These are phyloP conservation scores for Radopholus similis DNA, from an alignment of 1,140 invertebrate species.

Conservation along the genomic window DNA sequence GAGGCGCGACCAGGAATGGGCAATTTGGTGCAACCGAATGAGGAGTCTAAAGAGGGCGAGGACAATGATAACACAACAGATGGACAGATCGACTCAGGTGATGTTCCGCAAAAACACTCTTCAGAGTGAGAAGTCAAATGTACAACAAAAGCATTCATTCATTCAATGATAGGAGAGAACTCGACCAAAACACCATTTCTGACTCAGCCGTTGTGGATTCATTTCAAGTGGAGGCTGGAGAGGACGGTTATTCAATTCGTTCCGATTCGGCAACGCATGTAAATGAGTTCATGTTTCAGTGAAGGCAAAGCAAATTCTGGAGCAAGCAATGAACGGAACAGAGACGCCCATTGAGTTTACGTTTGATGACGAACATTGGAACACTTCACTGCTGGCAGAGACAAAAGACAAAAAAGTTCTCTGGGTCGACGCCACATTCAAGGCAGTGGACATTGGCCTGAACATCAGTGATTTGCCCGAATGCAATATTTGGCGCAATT, in stretches of 20 bases:
- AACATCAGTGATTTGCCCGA: constrained; percentile 44
- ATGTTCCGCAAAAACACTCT: not conserved
- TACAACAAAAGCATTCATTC: too few relatives aligned
- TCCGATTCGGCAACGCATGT: not conserved
- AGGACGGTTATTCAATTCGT: not conserved
- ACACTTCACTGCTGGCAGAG: constrained; percentile 4
- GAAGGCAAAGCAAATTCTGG: not conserved
- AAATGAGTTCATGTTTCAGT: not conserved
- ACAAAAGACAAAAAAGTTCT: constrained; percentile 20
- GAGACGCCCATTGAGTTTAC: not conserved
- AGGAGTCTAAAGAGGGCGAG: not conserved
- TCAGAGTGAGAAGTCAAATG: not conserved
- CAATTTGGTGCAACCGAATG: not conserved
- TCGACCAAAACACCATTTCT: not conserved
- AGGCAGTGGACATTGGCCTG: constrained; percentile 46
- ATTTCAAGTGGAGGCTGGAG: not conserved
- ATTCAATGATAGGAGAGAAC: not conserved
- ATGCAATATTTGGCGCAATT: constrained; percentile 46
- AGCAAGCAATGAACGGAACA: not conserved
- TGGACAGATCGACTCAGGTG: not conserved
- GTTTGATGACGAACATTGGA: constrained; percentile 13
- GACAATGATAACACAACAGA: not conserved
- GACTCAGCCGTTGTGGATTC: not conserved
- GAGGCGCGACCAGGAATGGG: constrained; percentile 13
- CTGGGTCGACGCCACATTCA: constrained; percentile 54